Conservation (phyloP, 2,888 invertebrate species). For the Pheosia tremula region DNA sequence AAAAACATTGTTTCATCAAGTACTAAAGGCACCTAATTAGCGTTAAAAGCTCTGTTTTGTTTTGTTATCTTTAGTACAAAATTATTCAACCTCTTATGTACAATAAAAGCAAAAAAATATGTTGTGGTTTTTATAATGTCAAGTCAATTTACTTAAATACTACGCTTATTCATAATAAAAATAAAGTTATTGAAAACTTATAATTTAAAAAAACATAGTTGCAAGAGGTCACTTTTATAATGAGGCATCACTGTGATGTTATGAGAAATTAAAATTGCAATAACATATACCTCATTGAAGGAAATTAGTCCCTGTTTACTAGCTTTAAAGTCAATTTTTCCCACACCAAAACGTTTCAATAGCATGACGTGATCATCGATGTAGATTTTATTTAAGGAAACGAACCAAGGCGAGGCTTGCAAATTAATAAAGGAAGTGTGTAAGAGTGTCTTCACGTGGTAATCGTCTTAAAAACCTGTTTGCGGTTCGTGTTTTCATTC, state of each 20-base stretch:
- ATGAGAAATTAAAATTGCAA: no score
- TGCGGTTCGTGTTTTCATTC: conserved; percentile 25
- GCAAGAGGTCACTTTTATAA: no score
- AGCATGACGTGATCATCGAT: conserved; percentile 24
- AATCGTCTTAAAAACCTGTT: conserved; percentile 45
- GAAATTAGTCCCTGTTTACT: no score
- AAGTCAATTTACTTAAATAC: not conserved
- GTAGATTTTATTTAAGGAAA: conserved; percentile 46
- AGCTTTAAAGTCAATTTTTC: conserved; percentile 7
- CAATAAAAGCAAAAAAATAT: not conserved
- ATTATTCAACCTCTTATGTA: not conserved
- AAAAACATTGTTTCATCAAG: conserved; percentile 14
- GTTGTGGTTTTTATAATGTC: not conserved
- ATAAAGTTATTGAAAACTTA: no score
- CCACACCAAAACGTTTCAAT: conserved; percentile 19
- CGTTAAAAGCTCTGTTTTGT: conserved; percentile 4
- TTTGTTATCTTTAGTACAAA: conserved; percentile 2
- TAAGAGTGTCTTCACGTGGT: conserved; percentile 35
- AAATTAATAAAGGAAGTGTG: conserved; percentile 55
- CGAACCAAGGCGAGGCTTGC: conserved; percentile 43
- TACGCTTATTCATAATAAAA: no score
- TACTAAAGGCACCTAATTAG: conserved; percentile 3
- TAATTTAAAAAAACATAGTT: no score
- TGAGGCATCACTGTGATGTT: no score
- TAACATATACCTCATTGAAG: no score